Evolutionary conservation across 2,113 vertebrate genomes (phyloP).

Genomic region (Seriola quinqueradiata): DNA sequence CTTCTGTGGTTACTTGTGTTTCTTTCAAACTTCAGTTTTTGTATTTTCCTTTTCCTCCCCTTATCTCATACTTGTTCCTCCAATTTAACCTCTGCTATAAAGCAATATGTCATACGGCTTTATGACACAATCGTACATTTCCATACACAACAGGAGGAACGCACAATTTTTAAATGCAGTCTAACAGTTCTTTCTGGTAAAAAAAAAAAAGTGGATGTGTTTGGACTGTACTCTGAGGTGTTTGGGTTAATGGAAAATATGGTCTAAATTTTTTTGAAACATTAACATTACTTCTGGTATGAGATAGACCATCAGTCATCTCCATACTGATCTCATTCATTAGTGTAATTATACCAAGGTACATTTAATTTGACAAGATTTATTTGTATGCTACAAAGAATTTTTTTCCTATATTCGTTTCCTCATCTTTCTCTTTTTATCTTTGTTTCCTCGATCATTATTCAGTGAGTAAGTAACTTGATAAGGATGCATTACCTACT

Average conservation of each 20-base stretch:
- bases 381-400: slow-evolving; percentile 27
- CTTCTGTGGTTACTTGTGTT: neutral
- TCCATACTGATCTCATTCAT: slow-evolving; percentile 38
- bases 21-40: neutral
- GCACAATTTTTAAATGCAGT: neutral
- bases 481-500: slow-evolving; percentile 22
- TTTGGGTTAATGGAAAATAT: slow-evolving; percentile 13
- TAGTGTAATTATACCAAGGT: slow-evolving; percentile 21
- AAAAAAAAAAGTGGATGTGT: too few relatives aligned
- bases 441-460: slow-evolving; percentile 27
- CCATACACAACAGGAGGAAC: neutral
- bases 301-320: slow-evolving; percentile 34
- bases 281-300: slow-evolving; percentile 21
- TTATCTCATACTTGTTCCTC: too few relatives aligned
- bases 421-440: neutral
- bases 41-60: too few relatives aligned
- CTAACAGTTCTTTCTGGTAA: neutral
- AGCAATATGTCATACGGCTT: too few relatives aligned
- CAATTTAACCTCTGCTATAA: too few relatives aligned
- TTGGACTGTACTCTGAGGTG: neutral
- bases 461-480: slow-evolving; percentile 34
- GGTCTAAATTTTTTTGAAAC: slow-evolving; percentile 25
- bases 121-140: neutral
- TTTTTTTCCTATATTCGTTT: neutral
- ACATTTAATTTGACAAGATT: slow-evolving; percentile 52